Base-by-base conservation (phyloP, 2,888 invertebrate genomes). In the Entomobrya proxima region DNA sequence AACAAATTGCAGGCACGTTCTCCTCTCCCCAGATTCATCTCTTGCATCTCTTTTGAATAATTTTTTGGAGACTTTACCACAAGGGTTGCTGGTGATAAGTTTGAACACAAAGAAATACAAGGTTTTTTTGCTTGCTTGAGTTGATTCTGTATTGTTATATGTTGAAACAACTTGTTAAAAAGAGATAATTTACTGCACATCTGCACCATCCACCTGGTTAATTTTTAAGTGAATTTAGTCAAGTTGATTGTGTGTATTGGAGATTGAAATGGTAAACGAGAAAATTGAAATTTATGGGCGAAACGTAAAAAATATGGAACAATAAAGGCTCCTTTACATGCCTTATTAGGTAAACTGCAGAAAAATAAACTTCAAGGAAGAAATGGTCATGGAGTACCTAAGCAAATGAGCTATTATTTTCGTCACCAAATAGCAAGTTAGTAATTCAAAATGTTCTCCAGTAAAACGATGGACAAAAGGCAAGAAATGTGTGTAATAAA, bases 401-500 rank as follows among this genome's bases (percentile, higher is more conserved):
- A n/a, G n/a, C n/a, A 58, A 47, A 47, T 47, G 47, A 47, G 47
- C 47, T 15, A 47, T 15, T 47, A 47, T 47, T 13, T 15, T 47
- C 47, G n/a, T 47, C 58, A 58, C 21, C 5, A 58, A n/a, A 58
- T n/a, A 11, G 30, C 58, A 58, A 3, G 7, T 13, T 58, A 4
- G 58, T 58, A n/a, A 67, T 37, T 21, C 37, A 32, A n/a, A 67
- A 9, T 67, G 67, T 5, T 37, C 32, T n/a, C n/a, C n/a, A n/a
- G n/a, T n/a, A n/a, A 44, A 11, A 50, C 52, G 30, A 74, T 3
- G 30, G 6, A 21, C 37, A 47, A 74, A 52, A 58, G 76, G 37
- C 30, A 78, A n/a, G n/a, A n/a, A 78, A 78, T 37, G 55, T n/a
- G n/a, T n/a, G 47, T 64, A 44, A 44, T 64, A 78, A 64, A 78